Conservation (phyloP, 1,140 invertebrate genomes). For the Drosophila leontia region DNA sequence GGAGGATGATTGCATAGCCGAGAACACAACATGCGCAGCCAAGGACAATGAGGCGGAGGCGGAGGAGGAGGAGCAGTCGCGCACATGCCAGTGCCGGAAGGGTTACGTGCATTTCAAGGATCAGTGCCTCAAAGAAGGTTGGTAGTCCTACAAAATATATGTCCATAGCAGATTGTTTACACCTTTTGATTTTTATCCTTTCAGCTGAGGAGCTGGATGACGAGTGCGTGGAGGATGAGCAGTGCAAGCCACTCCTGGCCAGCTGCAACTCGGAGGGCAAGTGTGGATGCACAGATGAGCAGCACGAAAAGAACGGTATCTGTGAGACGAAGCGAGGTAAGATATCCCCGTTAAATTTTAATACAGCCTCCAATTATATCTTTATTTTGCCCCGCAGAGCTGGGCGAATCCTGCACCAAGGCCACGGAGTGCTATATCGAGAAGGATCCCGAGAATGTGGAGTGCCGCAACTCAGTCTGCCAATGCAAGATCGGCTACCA, state of each 20-base stretch:
- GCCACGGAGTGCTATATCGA: constrained; percentile 85
- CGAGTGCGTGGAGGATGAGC: constrained; percentile 76
- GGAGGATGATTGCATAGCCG: constrained; percentile 84
- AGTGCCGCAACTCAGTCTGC: constrained; percentile 86
- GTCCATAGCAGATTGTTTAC: too few species aligned
- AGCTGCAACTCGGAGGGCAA: constrained; percentile 69
- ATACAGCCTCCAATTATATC: neutral
- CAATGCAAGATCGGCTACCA: constrained; percentile 85
- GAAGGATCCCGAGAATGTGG: constrained; percentile 82
- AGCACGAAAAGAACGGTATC: constrained; percentile 70
- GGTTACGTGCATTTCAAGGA: constrained; percentile 84
- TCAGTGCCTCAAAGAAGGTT: constrained; percentile 84
- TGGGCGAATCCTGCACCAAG: constrained; percentile 84
- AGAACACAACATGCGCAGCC: constrained; percentile 79
- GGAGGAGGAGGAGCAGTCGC: constrained; percentile 44
- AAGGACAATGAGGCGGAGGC: constrained; percentile 48
- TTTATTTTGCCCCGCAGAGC: constrained; percentile 58
- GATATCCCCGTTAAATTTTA: neutral
- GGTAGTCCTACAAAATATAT: neutral
- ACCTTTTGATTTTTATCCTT: neutral
- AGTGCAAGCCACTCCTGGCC: constrained; percentile 79
- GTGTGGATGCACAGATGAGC: constrained; percentile 71
- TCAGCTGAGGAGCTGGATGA: constrained; percentile 74
- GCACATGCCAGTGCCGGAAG: constrained; percentile 85
- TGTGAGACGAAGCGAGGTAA: constrained; percentile 72